Evolutionary conservation across 2,113 vertebrate species (phyloP), one percentile per base, ranked within the genome.

Genomic region (Protomyctophum bolini): DNA sequence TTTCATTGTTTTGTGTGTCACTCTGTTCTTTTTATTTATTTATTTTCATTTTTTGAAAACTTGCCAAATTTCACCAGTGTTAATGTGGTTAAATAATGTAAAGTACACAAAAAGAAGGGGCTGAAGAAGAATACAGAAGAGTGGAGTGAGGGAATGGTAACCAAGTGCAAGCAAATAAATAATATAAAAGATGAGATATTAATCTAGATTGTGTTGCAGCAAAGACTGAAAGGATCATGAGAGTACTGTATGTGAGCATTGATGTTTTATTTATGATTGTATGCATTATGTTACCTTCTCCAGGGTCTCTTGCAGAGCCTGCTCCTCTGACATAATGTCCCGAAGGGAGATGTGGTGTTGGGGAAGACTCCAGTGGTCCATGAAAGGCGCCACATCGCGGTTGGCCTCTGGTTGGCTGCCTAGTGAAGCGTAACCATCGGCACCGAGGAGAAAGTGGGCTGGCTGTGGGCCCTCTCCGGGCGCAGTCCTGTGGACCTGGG

Each of bases 311-410:
- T 99, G 95, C 69, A 97, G 89, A 0, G 93, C 95, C 72, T 95
- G 94, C 89, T 99, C 95, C 92, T 99, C 97, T 1, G 94, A 94
- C 87, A 99, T 99, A 81, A 99, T 98, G 82, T 97, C 90, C 74
- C 97, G 90, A 8, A 99, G 94, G 72, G 97, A 99, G 12, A 98
- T 93, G 59, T 92, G 94, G 52, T 92, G 94, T 72, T 70, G 94
- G 55, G 89, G 91, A 62, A 87, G 86, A 66, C 92, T 96, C 98
- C 98, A 98, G 73, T 96, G 96, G 89, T 97, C 95, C 94, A 96
- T 92, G 83, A 94, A 90, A 4, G 94, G 93, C 63, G 94, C 86
- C 80, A 85, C 64, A 0, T 94, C 90, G 14, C 79, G 66, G 46
- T 21, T 21, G 21, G 84, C 28, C 64, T 82, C 86, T 65, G 83